These are phyloP conservation scores for Clinocottus analis DNA, from an alignment of 2,113 vertebrate genomes.

Conservation along the genomic window DNA sequence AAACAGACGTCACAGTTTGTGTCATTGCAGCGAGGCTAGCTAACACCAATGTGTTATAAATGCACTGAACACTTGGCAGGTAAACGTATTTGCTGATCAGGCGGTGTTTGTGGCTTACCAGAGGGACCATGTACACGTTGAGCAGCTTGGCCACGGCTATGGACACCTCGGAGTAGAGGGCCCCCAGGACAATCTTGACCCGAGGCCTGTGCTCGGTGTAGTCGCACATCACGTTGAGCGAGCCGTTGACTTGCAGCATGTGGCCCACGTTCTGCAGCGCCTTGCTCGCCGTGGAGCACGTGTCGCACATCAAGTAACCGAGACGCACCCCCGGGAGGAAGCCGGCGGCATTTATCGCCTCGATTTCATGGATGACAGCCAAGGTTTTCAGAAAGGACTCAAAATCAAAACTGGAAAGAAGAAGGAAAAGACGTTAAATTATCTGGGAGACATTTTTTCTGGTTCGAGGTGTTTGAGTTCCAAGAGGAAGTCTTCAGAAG, in stretches of 20 bases:
- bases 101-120: conserved; percentile 62
- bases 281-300: conserved; percentile 73
- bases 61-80: neutral
- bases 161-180: conserved; percentile 72
- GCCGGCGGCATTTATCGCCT: conserved; percentile 74
- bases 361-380: conserved; percentile 77
- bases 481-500: neutral
- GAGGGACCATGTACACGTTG: conserved; percentile 75
- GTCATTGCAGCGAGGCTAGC: no score
- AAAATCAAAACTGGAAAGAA: conserved; percentile 64
- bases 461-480: neutral
- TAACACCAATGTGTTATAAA: no score
- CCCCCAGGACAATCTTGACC: conserved; percentile 76
- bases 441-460: neutral
- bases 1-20: no score
- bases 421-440: neutral
- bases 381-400: conserved; percentile 61
- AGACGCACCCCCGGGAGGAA: conserved; percentile 75
- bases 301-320: conserved; percentile 80
- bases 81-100: neutral
- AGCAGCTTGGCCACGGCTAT: conserved; percentile 75
- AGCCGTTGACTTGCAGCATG: conserved; percentile 61
- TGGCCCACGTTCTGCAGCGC: conserved; percentile 61
- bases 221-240: conserved; percentile 48
- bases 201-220: conserved; percentile 48